Evolutionary conservation across 2,113 vertebrate species (phyloP).

Genomic region (Chionodraco myersi): DNA sequence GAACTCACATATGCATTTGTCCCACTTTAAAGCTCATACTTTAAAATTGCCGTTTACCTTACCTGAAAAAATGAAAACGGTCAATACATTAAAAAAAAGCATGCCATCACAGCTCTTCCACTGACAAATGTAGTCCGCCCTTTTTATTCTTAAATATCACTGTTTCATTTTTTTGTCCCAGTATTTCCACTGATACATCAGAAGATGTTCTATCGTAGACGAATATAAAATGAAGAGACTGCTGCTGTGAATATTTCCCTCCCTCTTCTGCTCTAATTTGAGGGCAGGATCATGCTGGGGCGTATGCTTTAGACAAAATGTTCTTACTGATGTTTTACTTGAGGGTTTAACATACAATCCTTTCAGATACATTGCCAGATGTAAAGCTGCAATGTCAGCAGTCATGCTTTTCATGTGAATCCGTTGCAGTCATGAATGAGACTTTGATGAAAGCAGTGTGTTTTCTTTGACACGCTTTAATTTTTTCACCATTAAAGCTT

Average conservation of each 20-base stretch:
- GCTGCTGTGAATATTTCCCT: constrained; percentile 29
- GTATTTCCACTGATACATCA: not conserved
- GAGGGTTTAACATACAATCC: not conserved
- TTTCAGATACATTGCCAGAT: not conserved
- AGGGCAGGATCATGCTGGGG: not conserved
- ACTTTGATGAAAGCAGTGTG: not conserved
- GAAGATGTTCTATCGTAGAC: not conserved
- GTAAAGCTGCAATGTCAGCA: not conserved
- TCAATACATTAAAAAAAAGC: constrained; percentile 13
- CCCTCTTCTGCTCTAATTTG: not conserved
- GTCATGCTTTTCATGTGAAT: not conserved
- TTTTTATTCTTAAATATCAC: constrained; percentile 17
- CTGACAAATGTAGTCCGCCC: not conserved
- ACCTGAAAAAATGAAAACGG: not conserved
- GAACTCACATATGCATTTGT: not conserved
- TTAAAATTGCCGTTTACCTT: not conserved
- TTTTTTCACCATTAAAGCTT: not conserved
- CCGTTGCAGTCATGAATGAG: not conserved
- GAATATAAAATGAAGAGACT: constrained; percentile 6
- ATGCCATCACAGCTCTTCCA: not conserved
- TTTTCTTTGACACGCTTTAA: not conserved
- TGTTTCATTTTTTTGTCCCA: constrained; percentile 17
- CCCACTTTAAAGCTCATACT: not conserved
- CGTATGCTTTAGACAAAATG: not conserved
- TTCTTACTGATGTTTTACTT: not conserved